A percentile compares a stretch with the other conserved stretches of the same genome.
phyloP scores from a whole-genome alignment of 2,888 invertebrate species.

The Drosophila percnosoma region DNA sequence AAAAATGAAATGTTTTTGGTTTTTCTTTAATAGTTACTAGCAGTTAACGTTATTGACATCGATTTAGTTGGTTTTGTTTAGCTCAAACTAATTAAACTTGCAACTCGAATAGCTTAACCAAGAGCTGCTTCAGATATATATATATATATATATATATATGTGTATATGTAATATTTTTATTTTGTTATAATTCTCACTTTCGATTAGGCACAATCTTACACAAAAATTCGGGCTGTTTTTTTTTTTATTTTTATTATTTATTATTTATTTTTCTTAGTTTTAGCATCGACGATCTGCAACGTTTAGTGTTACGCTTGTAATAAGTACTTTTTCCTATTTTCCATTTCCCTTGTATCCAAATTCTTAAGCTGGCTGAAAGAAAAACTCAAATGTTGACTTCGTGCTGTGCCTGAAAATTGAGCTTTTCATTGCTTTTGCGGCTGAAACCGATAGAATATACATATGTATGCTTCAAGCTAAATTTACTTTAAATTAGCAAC shows the following conservation, averaged over 20 bases:
- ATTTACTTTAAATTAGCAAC: conserved; percentile 48
- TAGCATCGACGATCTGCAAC: conserved; percentile 8
- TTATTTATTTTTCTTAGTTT: conserved; percentile 29
- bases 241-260: background rate
- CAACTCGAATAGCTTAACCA: conserved; percentile 22
- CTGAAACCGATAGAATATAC: conserved; percentile 76
- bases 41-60: conserved; percentile 69
- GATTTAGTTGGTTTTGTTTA: conserved; percentile 43
- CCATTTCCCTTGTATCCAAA: conserved; percentile 23
- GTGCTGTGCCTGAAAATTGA: conserved; percentile 53
- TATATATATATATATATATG: conserved; percentile 2
- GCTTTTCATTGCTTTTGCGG: conserved; percentile 55
- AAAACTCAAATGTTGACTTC: conserved; percentile 33
- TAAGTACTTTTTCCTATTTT: conserved; percentile 2
- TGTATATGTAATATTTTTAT: conserved; percentile 4
- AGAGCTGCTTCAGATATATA: conserved; percentile 26
- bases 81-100: conserved; percentile 42
- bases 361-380: conserved; percentile 19
- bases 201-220: conserved; percentile 64
- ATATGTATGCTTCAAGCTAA: conserved; percentile 69
- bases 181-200: conserved; percentile 56
- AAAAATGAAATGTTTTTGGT: conserved; percentile 31
- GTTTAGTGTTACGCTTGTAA: background rate
- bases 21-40: conserved; percentile 42
- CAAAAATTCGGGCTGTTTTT: conserved; percentile 59